Conservation (phyloP, 2,113 vertebrate species). For the Cheirogaleus medius region DNA sequence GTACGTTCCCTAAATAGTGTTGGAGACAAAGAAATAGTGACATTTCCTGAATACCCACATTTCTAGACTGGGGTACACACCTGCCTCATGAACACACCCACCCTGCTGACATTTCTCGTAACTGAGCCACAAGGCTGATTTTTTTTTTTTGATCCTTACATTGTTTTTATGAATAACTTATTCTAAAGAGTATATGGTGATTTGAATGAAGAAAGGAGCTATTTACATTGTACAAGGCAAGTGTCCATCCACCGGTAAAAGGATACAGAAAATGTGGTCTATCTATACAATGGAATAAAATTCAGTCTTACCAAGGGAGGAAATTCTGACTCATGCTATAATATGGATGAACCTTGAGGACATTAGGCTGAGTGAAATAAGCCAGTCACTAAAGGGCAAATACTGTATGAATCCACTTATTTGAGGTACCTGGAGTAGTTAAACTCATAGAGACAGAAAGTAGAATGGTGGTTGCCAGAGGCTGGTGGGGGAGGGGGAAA, state of each 20-base stretch:
- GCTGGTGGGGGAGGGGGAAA: accelerated
- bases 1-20: background rate
- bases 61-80: background rate
- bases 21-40: background rate
- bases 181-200: background rate
- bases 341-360: background rate
- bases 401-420: background rate
- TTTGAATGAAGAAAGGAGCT: background rate
- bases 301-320: background rate
- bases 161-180: background rate
- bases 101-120: background rate
- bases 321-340: background rate
- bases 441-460: background rate
- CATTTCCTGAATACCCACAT: background rate
- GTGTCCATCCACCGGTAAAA: background rate
- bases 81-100: background rate
- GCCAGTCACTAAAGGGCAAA: background rate
- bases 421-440: background rate
- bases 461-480: background rate
- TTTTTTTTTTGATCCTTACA: background rate
- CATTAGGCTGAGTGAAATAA: background rate
- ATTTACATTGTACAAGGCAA: background rate
- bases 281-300: background rate
- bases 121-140: background rate
- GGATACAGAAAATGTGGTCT: background rate